These are phyloP conservation scores for Buathra laborator DNA, from an alignment of 2,888 invertebrate genomes.

Conservation along the genomic window DNA sequence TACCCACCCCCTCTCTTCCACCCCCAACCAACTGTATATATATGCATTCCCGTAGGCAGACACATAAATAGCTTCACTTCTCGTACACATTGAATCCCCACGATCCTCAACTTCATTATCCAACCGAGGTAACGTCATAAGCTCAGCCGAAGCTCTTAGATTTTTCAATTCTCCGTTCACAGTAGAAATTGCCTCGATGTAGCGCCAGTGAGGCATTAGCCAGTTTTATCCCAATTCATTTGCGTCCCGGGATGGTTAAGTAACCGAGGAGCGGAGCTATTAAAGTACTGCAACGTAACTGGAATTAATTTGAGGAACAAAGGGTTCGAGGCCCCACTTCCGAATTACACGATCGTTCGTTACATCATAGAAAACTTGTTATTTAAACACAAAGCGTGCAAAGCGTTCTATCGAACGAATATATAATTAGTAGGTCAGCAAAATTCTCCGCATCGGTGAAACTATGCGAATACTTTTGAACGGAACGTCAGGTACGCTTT, in stretches of 20 bases:
- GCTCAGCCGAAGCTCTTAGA: background rate
- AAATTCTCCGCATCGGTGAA: too few species aligned
- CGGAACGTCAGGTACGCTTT: too few species aligned
- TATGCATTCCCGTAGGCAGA: background rate
- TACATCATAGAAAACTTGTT: background rate
- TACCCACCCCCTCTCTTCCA: background rate
- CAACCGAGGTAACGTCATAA: background rate
- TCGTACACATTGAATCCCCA: background rate
- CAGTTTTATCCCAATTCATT: conserved; percentile 2
- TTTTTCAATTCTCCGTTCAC: background rate
- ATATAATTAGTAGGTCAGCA: too few species aligned
- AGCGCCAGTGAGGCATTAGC: background rate
- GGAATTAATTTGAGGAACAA: too few species aligned
- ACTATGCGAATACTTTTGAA: too few species aligned
- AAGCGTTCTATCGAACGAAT: too few species aligned
- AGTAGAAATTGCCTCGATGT: background rate
- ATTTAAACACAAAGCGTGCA: too few species aligned
- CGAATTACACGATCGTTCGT: background rate
- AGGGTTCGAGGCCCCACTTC: background rate
- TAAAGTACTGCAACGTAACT: background rate
- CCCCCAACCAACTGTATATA: too few species aligned
- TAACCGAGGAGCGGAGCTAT: background rate
- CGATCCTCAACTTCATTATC: conserved; percentile 16
- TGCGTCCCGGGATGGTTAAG: background rate
- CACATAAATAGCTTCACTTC: background rate